Evolutionary conservation across 1,140 invertebrate species (phyloP), one percentile per base, ranked within the genome.

Genomic region (Musca vetustissima): DNA sequence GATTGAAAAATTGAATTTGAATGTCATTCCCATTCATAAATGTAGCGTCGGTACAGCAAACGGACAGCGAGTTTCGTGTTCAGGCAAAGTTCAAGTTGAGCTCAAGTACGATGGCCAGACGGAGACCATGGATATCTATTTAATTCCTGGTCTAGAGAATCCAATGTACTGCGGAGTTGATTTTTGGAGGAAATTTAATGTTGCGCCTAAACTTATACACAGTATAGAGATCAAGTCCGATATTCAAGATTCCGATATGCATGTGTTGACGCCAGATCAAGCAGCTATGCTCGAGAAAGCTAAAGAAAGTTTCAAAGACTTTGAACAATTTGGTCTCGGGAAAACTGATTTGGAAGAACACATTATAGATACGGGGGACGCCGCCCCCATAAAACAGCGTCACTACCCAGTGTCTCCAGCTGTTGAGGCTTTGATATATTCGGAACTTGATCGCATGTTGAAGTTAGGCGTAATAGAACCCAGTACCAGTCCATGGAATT

Each of bases 371-470:
- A 74, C 74, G 1, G 73, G 73, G 0, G 67, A 72, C 17, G 66
- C 49, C 11, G 28, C 69, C 48, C 75, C 77, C 0, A 67, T 79
- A n/a, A 76, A 73, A 50, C 72, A 76, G 47, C 43, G 73, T 49
- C 69, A 73, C 28, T 74, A 74, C 36, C 71, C 76, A 4, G 64
- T 74, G 13, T 75, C 74, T 1, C 76, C 74, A 4, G 67, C 70
- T 25, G 69, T 59, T 11, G 66, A 73, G 25, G 67, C 69, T 13
- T 19, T 69, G 17, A 61, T 72, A 25, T 70, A 64, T 17, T 13
- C 66, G 13, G 71, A 76, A 52, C 48, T 81, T 1, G 69, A 73
- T 32, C 64, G 73, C 53, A 78, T 80, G 74, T 65, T 75, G 0
- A 21, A 8, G 3, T 28, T 28, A 28, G 52, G 70, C 77, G 6